Evolutionary conservation across 2,113 vertebrate genomes (phyloP), one percentile per base, ranked within the genome.

Genomic region (Sylvilagus bachmani): DNA sequence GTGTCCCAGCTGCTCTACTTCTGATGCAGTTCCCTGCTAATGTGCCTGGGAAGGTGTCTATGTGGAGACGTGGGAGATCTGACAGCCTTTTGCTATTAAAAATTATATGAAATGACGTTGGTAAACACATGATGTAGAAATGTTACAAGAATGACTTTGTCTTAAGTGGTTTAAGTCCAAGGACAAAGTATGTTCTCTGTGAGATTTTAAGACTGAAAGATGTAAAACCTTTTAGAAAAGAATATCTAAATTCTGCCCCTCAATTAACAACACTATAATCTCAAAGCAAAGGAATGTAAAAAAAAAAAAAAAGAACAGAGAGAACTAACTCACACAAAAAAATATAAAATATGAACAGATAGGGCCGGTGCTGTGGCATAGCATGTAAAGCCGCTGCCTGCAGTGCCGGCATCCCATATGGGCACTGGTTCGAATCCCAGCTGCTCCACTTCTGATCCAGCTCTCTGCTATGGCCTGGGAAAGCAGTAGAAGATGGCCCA

Each of bases 251-350:
- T 74, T 96, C 77, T 94, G 19, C 27, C 22, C 16, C 67, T 77
- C 69, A 91, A 86, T 92, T 89, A 53, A 31, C 12, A 93, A 82
- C 25, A 49, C 53, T n/a, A 22, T 55, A 90, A 80, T 70, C 75
- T 36, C 71, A 95, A 91, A 81, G 49, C 90, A 89, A 83, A 4
- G 13, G 38, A 89, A 66, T 62, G 36, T 29, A 17, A 58, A 83
- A 64, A 94, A 91, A 74, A 5, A 44, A 7, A 7, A 44, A 44
- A 38, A 38, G 38, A 53, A 29, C 81, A 29, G 49, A 70, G 82
- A 81, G 31, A 94, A 86, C 19, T 58, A 53, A 82, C 10, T 44
- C 66, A 89, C 80, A 74, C 33, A 66, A 58, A 1, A 66, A 92
- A 81, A 19, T 86, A 36, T 80, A 82, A 78, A 74, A 81, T 84